Evolutionary conservation across 2,797 vertebrate species (phyloP).

Genomic region (Syngnathus rostellatus): DNA sequence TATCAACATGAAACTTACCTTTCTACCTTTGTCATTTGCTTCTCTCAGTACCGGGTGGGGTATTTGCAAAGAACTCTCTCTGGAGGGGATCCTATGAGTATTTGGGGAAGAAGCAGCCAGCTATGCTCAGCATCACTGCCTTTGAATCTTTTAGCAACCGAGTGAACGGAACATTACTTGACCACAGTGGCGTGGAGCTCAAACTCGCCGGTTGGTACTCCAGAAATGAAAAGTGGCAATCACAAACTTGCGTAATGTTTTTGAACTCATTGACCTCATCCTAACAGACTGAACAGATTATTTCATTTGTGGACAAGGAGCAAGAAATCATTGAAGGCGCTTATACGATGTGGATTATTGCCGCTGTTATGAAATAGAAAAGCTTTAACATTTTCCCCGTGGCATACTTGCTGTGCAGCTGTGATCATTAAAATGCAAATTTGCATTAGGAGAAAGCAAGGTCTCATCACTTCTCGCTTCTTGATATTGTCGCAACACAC

Average conservation of each 20-base stretch:
- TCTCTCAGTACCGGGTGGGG: conserved; percentile 80
- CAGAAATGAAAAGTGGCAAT: not conserved
- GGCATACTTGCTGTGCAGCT: conserved; percentile 33
- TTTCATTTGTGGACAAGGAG: conserved; percentile 14
- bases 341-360: conserved; percentile 17
- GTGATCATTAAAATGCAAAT: conserved; percentile 35
- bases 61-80: conserved; percentile 93
- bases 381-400: conserved; percentile 1
- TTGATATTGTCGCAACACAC: conserved; percentile 1
- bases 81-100: conserved; percentile 99
- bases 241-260: not conserved
- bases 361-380: conserved; percentile 13
- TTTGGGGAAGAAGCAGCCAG: conserved; percentile 93
- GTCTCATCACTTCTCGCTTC: conserved; percentile 23
- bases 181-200: conserved; percentile 92
- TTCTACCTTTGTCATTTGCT: not conserved
- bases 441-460: conserved; percentile 24
- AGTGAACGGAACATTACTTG: conserved; percentile 92
- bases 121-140: conserved; percentile 89
- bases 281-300: conserved; percentile 8
- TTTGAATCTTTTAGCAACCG: conserved; percentile 81
- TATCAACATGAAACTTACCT: no score
- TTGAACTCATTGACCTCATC: not conserved
- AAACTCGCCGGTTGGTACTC: conserved; percentile 78
- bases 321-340: conserved; percentile 6